These are phyloP conservation scores for Lanius collurio DNA, from an alignment of 2,113 vertebrate species.

Conservation along the genomic window DNA sequence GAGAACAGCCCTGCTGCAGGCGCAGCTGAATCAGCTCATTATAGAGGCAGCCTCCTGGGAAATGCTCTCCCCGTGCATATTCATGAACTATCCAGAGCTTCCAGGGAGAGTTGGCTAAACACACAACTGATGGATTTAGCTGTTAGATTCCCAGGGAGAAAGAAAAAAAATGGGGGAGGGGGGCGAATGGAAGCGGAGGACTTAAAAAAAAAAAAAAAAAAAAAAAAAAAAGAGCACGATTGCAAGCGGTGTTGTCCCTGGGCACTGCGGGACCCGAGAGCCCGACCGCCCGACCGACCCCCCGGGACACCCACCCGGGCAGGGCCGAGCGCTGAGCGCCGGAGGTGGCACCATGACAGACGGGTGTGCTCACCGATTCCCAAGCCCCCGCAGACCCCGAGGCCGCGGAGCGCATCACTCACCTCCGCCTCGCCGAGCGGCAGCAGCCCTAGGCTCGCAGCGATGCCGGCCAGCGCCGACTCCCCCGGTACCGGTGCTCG, in stretches of 20 bases:
- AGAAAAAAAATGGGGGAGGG: background rate
- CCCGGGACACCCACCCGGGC: too few species aligned
- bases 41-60: background rate
- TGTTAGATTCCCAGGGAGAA: background rate
- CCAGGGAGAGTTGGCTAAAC: slow-evolving; percentile 32
- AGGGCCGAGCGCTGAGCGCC: background rate
- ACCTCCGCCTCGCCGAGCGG: background rate
- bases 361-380: background rate
- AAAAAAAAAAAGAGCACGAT: too few species aligned
- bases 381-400: too few species aligned
- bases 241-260: background rate
- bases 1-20: slow-evolving; percentile 6
- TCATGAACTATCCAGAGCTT: slow-evolving; percentile 38
- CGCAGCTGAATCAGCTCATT: background rate
- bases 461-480: slow-evolving; percentile 33
- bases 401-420: background rate
- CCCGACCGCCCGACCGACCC: background rate
- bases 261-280: background rate
- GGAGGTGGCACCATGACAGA: background rate
- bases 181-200: fast-evolving
- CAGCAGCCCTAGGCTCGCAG: background rate
- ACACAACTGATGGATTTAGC: background rate
- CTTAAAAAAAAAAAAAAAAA: background rate
- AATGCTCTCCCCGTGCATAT: slow-evolving; percentile 9
- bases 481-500: background rate